phyloP scores from a whole-genome alignment of 2,797 vertebrate genomes.

The Danio jaintianensis region DNA sequence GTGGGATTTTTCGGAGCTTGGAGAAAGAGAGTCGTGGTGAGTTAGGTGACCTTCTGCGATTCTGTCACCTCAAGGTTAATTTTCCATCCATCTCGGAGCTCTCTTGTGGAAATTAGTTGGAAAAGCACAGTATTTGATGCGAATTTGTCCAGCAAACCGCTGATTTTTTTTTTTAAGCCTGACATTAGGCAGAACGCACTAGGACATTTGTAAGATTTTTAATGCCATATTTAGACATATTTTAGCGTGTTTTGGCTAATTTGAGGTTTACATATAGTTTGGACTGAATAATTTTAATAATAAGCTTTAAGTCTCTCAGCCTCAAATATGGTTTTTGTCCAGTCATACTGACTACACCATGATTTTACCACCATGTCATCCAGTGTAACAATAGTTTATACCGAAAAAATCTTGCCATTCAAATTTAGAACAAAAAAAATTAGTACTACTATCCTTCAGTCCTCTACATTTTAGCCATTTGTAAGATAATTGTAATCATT shows the following conservation, averaged over 20 bases:
- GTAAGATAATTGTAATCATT: no score
- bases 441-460: no score
- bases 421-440: no score
- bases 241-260: background rate
- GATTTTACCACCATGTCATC: no score
- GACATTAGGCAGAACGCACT: background rate
- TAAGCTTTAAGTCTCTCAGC: no score
- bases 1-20: background rate
- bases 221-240: background rate
- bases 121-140: background rate
- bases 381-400: no score
- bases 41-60: slow-evolving; percentile 40
- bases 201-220: background rate
- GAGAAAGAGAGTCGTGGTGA: slow-evolving; percentile 1
- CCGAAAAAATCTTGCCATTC: no score
- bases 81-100: slow-evolving; percentile 23
- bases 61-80: slow-evolving; percentile 48
- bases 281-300: no score
- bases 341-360: no score
- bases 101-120: background rate
- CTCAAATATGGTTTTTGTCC: no score
- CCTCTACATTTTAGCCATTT: no score
- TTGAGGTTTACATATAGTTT: background rate
- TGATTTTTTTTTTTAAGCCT: background rate
- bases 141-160: background rate